Base-by-base conservation (phyloP, 2,113 vertebrate species). In the Salvelinus namaycush region DNA sequence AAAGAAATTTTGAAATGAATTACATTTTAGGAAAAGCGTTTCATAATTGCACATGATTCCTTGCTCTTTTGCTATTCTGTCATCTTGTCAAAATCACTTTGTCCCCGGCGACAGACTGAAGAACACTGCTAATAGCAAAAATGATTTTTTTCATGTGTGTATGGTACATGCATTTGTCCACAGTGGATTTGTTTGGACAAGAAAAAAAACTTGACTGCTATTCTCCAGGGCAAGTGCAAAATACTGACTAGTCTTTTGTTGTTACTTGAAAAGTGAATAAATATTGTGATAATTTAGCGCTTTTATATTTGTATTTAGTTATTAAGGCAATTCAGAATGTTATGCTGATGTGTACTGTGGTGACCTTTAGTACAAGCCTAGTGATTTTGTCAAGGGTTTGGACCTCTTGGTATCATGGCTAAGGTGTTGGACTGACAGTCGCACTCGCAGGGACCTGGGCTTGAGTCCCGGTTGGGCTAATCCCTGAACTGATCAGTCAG, bases 241-340 rank as follows among this genome's bases (percentile, higher is more conserved):
- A 22, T 34, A 14, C 16, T 34, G 66, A 34, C 27, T 14, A 6
- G 1, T 68, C 67, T 29, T 72, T 83, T 80, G 84, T 78, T 83
- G 81, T 87, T 83, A 84, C 84, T 81, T 87, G 80, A 31, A 73
- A 86, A 78, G 73, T 83, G 74, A 90, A 88, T 91, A 89, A 92
- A 90, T 51, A 81, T 77, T n/a, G 27, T 68, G 27, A 81, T 51
- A 86, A 81, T 72, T 34, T 39, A 75, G n/a, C 7, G 12, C 14
- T 29, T 64, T 31, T 68, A 39, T 29, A 26, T 16, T 18, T 39
- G 59, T 62, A 22, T n/a, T 62, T n/a, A 62, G 20, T 62, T 62
- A 11, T 62, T 2, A 57, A 18, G 39, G 1, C 9, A 12, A 12
- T 44, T 9, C 39, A 44, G 39, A 44, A 44, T 44, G 9, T 11